These are phyloP conservation scores for Anser brachyrhynchus DNA, from an alignment of 2,113 vertebrate genomes.

Conservation along the genomic window DNA sequence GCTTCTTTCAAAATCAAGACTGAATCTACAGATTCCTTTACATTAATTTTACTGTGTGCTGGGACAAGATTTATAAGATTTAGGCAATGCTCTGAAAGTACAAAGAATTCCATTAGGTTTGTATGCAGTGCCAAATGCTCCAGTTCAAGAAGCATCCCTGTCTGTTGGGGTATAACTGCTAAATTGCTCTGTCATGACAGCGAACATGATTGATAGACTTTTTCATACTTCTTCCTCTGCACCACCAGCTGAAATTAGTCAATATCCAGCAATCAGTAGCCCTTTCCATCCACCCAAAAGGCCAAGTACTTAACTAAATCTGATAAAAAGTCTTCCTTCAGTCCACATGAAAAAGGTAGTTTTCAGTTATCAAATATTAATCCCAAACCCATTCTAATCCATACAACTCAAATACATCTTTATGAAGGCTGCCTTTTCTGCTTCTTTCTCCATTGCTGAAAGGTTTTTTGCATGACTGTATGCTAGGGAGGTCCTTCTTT, in stretches of 20 bases:
- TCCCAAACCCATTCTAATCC: neutral
- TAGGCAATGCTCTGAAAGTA: neutral
- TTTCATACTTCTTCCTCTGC: neutral
- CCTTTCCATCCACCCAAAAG: neutral
- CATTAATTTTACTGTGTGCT: neutral
- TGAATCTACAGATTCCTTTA: neutral
- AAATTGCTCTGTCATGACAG: neutral
- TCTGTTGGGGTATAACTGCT: neutral
- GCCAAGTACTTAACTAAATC: neutral
- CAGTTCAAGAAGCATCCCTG: neutral
- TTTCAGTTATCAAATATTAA: neutral
- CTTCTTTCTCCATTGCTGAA: neutral
- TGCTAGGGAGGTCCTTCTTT: neutral
- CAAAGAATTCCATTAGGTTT: neutral
- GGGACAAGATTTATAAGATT: neutral
- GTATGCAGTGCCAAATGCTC: neutral
- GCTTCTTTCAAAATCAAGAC: neutral
- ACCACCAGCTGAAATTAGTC: neutral
- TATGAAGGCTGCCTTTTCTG: neutral
- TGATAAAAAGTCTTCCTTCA: neutral
- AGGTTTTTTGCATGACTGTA: neutral
- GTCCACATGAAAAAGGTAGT: neutral
- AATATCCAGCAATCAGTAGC: neutral
- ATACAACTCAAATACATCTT: neutral
- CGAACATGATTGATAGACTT: neutral